Base-by-base conservation (phyloP, 2,113 vertebrate genomes). In the Nycticorax nycticorax region DNA sequence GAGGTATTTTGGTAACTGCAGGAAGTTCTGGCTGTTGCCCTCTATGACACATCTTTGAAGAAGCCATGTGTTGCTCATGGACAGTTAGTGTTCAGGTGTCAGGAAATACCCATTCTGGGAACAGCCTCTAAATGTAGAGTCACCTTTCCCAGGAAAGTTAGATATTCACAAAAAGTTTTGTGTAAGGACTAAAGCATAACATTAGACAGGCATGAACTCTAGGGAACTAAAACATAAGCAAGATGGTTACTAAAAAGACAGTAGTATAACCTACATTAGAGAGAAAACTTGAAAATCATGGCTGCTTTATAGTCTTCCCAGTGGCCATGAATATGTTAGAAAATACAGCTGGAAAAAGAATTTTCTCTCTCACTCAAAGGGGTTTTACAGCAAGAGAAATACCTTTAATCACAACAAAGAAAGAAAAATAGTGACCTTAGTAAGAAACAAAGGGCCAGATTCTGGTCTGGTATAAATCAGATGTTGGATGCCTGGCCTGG, bases 1-100 rank as follows among this genome's bases (percentile, higher is more conserved):
- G 67, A 83, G 71, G 66, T 95, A 96, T 96, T 96, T 90, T 92
- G 80, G 90, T 87, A 84, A 64, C 67, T 53, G 28, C 80, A 97
- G 96, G 96, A 97, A 97, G 86, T 86, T 95, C 93, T 96, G 96
- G 74, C 80, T 74, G 59, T 66, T 96, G 79, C 92, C 91, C 93
- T 96, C 88, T 56, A 43, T 93, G 96, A 97, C 93, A 91, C 19
- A 57, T 91, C 41, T 85, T 78, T 91, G 92, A 92, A 91, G 69
- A 92, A 95, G 56, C 47, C 85, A 71, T 85, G 52, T 89, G 75
- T 55, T 93, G 64, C 57, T 85, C 50, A 18, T 35, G 45, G 78
- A 71, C 81, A 69, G 81, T 60, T 89, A 72, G 62, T 14, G 2
- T 55, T 85, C 91, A 91, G 94, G 94, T 95, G 91, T 73, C 97